Percentiles rank a stretch among this genome's conserved stretches.
Evolutionary conservation across 2,113 vertebrate genomes (phyloP).

Genomic region (Cheilinus undulatus): DNA sequence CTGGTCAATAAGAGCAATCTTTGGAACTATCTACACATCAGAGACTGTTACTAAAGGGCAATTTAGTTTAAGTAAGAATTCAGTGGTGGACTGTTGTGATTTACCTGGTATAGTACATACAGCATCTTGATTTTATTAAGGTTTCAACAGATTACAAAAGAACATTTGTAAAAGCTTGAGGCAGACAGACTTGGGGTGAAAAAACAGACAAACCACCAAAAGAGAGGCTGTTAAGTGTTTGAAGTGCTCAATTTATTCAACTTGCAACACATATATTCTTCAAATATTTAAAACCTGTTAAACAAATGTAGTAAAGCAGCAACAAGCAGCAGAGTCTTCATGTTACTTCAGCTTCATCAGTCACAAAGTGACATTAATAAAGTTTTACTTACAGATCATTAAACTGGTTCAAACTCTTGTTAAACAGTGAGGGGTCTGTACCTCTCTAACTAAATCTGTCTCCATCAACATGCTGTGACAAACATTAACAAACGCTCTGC

Average conservation of each 20-base stretch:
- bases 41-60: no score
- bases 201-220: neutral
- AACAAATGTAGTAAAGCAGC: slow-evolving; percentile 36
- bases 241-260: slow-evolving; percentile 67
- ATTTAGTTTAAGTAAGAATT: no score
- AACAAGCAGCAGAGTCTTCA: slow-evolving; percentile 5
- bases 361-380: neutral
- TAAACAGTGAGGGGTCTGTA: neutral
- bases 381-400: slow-evolving; percentile 1
- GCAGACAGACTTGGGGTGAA: neutral
- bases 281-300: slow-evolving; percentile 38
- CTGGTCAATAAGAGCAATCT: no score
- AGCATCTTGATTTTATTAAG: no score
- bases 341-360: neutral
- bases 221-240: slow-evolving; percentile 28
- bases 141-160: no score
- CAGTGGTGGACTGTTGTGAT: no score
- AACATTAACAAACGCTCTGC: slow-evolving; percentile 37
- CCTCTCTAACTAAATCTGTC: slow-evolving; percentile 31
- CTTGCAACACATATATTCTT: slow-evolving; percentile 42
- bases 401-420: slow-evolving; percentile 25
- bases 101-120: no score
- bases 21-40: no score
- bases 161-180: no score
- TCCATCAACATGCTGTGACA: slow-evolving; percentile 30